phyloP scores from a whole-genome alignment of 2,888 invertebrate species.

The Zaprionus obscuricornis region DNA sequence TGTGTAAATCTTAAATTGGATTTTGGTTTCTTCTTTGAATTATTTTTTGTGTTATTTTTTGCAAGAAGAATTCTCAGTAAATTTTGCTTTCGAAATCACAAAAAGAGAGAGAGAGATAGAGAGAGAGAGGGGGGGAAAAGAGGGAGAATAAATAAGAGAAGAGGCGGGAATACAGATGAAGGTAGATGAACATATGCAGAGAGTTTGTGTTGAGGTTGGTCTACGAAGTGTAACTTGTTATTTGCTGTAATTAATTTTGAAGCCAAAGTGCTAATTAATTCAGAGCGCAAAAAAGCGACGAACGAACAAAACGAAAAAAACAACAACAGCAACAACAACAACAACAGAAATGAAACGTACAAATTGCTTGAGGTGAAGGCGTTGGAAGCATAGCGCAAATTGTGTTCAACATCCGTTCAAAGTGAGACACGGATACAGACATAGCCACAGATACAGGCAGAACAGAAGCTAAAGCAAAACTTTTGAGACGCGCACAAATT shows the following conservation, averaged over 20 bases:
- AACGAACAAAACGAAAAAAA: conserved; percentile 7
- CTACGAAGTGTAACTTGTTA: conserved; percentile 73
- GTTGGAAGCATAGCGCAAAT: conserved; percentile 55
- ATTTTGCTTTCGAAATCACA: conserved; percentile 63
- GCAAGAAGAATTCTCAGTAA: conserved; percentile 45
- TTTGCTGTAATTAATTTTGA: conserved; percentile 73
- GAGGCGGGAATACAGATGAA: not conserved
- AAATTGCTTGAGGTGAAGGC: conserved; percentile 57
- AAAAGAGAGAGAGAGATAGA: conserved; percentile 2
- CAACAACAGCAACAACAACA: not conserved
- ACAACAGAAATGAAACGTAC: not conserved
- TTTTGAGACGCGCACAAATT: conserved; percentile 52
- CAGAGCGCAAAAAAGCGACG: conserved; percentile 43
- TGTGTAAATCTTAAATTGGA: not conserved
- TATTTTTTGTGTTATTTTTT: conserved; percentile 14
- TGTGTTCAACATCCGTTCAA: conserved; percentile 65
- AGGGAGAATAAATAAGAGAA: not conserved
- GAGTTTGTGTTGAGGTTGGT: conserved; percentile 15
- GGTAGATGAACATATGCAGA: conserved; percentile 29
- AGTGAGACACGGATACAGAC: conserved; percentile 34
- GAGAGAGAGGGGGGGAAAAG: not conserved
- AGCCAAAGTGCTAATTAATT: conserved; percentile 75
- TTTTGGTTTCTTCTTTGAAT: too few species aligned
- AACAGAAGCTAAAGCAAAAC: conserved; percentile 45
- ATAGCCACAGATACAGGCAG: conserved; percentile 3